A percentile compares a stretch with the other conserved stretches of the same genome.
Conservation (phyloP, 2,797 vertebrate genomes). For the Cossypha dichroa region DNA sequence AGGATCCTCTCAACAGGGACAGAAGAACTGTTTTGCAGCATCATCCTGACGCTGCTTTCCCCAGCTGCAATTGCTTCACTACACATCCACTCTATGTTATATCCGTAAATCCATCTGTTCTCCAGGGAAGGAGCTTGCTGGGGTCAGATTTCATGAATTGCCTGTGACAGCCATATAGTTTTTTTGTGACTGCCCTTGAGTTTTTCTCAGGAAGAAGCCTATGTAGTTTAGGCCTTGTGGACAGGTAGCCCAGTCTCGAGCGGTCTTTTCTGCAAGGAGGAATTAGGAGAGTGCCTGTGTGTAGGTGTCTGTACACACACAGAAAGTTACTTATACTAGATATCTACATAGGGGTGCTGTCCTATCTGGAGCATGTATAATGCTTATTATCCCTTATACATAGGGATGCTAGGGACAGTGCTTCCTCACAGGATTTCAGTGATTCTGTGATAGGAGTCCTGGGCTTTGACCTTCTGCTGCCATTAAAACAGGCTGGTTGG, state of each 20-base stretch:
- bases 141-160: neutral
- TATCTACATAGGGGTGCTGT: accelerated
- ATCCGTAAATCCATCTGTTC: neutral
- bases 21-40: neutral
- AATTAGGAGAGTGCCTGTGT: neutral
- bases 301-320: neutral
- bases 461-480: accelerated
- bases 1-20: neutral
- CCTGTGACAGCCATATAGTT: accelerated
- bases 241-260: accelerated
- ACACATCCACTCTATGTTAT: accelerated
- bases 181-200: neutral
- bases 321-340: neutral
- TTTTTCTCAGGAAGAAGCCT: neutral
- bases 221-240: accelerated
- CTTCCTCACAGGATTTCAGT: neutral
- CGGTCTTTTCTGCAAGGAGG: neutral
- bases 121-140: neutral
- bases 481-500: neutral
- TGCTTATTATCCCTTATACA: neutral
- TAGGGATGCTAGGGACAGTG: neutral
- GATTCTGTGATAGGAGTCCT: neutral
- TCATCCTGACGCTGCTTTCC: neutral
- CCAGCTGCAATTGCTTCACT: neutral
- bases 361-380: accelerated